phyloP scores from a whole-genome alignment of 2,888 invertebrate species.

The Priocnemis perturbator region DNA sequence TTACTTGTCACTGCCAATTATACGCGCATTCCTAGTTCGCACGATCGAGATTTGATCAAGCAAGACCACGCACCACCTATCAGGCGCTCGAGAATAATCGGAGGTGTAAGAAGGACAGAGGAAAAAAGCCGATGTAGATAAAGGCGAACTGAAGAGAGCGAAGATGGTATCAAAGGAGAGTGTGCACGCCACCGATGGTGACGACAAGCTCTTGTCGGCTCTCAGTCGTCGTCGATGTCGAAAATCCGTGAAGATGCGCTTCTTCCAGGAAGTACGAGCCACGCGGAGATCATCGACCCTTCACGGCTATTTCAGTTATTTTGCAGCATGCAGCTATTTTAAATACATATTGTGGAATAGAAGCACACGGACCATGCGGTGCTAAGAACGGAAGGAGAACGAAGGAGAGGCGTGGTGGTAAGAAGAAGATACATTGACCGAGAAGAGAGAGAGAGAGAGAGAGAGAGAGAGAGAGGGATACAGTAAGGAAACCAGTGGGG shows the following conservation, averaged over 20 bases:
- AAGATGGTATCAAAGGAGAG: slow-evolving; percentile 28
- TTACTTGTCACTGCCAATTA: too few species aligned
- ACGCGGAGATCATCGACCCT: slow-evolving; percentile 68
- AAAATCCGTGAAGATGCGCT: slow-evolving; percentile 50
- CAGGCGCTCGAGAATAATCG: too few species aligned
- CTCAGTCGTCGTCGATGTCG: slow-evolving; percentile 41
- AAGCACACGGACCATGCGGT: slow-evolving; percentile 48
- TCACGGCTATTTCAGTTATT: slow-evolving; percentile 70
- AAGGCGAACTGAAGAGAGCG: too few species aligned
- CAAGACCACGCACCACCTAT: too few species aligned
- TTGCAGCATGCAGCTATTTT: slow-evolving; percentile 68
- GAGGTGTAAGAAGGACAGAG: too few species aligned
- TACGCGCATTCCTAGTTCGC: too few species aligned
- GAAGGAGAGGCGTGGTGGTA: slow-evolving; percentile 20
- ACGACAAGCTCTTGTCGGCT: slow-evolving; percentile 42
- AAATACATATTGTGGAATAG: slow-evolving; percentile 64
- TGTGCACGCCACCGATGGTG: slow-evolving; percentile 21
- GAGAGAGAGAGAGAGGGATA: slow-evolving; percentile 15
- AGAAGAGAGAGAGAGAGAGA: slow-evolving; percentile 4
- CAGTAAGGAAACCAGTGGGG: slow-evolving; percentile 29
- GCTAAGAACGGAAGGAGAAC: slow-evolving; percentile 27
- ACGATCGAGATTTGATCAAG: too few species aligned
- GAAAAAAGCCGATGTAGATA: slow-evolving; percentile 17
- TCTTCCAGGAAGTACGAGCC: slow-evolving; percentile 68
- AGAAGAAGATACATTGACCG: slow-evolving; percentile 12